Percentiles rank a stretch among this genome's conserved stretches.
These are phyloP conservation scores for Rhopalosiphum maidis DNA, from an alignment of 1,140 invertebrate species.

Conservation along the genomic window DNA sequence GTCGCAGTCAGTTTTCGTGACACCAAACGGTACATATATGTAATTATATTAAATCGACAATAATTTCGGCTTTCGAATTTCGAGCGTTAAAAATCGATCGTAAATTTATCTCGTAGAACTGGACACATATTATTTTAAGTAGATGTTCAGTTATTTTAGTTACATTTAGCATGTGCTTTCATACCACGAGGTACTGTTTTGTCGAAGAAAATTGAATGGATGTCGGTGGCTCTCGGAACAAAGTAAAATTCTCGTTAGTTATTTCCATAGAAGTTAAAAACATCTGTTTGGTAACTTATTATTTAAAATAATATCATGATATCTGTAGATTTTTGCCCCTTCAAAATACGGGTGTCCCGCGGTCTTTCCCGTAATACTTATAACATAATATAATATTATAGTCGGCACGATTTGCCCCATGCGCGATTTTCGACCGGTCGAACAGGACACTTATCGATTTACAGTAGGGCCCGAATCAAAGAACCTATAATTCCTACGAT, in stretches of 20 bases:
- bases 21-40: too few relatives aligned
- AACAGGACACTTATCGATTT: neutral
- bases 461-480: neutral
- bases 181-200: neutral
- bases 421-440: neutral
- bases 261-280: too few relatives aligned
- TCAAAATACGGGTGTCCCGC: too few relatives aligned
- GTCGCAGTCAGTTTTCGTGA: neutral
- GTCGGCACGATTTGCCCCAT: neutral
- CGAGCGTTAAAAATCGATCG: neutral
- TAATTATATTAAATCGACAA: neutral
- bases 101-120: neutral
- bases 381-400: too few relatives aligned
- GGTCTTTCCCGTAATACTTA: too few relatives aligned
- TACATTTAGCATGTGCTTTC: too few relatives aligned
- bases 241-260: too few relatives aligned
- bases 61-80: neutral
- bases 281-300: neutral
- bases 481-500: neutral
- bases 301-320: too few relatives aligned
- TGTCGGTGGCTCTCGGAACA: too few relatives aligned
- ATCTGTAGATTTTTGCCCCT: too few relatives aligned
- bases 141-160: too few relatives aligned
- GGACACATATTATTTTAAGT: too few relatives aligned
- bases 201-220: neutral